Percentiles rank a stretch among this genome's conserved stretches.
Conservation (phyloP, 2,888 invertebrate species). For the Chromoteleia sp. region DNA sequence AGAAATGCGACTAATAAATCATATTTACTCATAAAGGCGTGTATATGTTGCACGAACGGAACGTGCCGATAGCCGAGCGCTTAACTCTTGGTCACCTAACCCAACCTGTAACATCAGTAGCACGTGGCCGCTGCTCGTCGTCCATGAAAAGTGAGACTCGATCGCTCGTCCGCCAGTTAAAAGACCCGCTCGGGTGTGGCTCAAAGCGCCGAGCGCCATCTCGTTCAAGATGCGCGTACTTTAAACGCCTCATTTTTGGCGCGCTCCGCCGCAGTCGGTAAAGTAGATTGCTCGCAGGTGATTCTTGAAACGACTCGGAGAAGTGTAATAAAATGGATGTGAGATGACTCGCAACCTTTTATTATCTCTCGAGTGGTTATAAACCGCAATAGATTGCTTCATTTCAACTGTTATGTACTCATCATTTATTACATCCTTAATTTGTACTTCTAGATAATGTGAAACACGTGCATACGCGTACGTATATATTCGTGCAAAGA, state of each 20-base stretch:
- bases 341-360: slow-evolving; percentile 72
- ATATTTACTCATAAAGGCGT: slow-evolving; percentile 63
- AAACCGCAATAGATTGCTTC: slow-evolving; percentile 79
- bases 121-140: slow-evolving; percentile 77
- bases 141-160: slow-evolving; percentile 69
- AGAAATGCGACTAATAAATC: slow-evolving; percentile 59
- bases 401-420: slow-evolving; percentile 77
- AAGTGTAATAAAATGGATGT: slow-evolving; percentile 63
- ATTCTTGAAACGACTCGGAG: slow-evolving; percentile 30
- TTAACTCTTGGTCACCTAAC: slow-evolving; percentile 70
- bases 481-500: slow-evolving; percentile 14
- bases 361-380: slow-evolving; percentile 75
- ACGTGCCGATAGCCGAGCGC: slow-evolving; percentile 73
- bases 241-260: not conserved
- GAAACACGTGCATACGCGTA: slow-evolving; percentile 43
- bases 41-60: slow-evolving; percentile 63
- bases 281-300: slow-evolving; percentile 67
- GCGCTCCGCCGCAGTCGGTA: slow-evolving; percentile 75
- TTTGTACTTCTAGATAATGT: slow-evolving; percentile 63
- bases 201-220: slow-evolving; percentile 80
- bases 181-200: slow-evolving; percentile 81
- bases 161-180: slow-evolving; percentile 53
- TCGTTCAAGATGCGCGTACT: slow-evolving; percentile 32
- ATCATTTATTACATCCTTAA: slow-evolving; percentile 73
- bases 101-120: slow-evolving; percentile 74